phyloP scores from a whole-genome alignment of 2,888 invertebrate species.

The Dysmachus trigonus region DNA sequence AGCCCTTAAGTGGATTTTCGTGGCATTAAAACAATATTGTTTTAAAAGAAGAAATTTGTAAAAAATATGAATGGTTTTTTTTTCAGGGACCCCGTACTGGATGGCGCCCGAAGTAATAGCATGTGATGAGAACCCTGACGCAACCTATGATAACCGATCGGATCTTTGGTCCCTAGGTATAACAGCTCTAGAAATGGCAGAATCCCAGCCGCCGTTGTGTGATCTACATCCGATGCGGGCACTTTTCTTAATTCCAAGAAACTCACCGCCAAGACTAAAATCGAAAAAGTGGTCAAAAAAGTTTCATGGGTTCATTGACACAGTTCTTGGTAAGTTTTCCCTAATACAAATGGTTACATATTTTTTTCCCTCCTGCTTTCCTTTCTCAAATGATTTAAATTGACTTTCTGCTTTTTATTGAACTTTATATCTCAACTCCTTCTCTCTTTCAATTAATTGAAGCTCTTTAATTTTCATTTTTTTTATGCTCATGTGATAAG shows the following conservation, averaged over 20 bases:
- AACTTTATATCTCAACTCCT: background rate
- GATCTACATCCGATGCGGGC: constrained; percentile 99
- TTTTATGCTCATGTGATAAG: background rate
- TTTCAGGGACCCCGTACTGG: constrained; percentile 90
- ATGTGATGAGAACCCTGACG: constrained; percentile 99
- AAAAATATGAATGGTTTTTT: background rate
- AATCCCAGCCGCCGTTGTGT: constrained; percentile 98
- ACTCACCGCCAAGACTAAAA: constrained; percentile 96
- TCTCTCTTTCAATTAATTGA: background rate
- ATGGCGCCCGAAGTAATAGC: constrained; percentile 99
- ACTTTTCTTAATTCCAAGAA: constrained; percentile 96
- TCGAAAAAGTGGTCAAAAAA: constrained; percentile 98
- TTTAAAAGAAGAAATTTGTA: background rate
- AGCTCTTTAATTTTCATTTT: background rate
- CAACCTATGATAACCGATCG: constrained; percentile 97
- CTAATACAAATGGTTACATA: background rate
- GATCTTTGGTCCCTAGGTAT: constrained; percentile 94
- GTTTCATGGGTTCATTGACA: constrained; percentile 98
- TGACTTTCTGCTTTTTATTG: background rate
- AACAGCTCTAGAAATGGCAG: constrained; percentile 99
- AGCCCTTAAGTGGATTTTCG: background rate
- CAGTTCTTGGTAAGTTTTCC: constrained; percentile 74
- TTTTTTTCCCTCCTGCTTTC: background rate
- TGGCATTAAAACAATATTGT: background rate
- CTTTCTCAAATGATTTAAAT: background rate